A percentile compares a stretch with the other conserved stretches of the same genome.
Evolutionary conservation across 2,888 invertebrate genomes (phyloP).

Genomic region (Marronus borbonicus): DNA sequence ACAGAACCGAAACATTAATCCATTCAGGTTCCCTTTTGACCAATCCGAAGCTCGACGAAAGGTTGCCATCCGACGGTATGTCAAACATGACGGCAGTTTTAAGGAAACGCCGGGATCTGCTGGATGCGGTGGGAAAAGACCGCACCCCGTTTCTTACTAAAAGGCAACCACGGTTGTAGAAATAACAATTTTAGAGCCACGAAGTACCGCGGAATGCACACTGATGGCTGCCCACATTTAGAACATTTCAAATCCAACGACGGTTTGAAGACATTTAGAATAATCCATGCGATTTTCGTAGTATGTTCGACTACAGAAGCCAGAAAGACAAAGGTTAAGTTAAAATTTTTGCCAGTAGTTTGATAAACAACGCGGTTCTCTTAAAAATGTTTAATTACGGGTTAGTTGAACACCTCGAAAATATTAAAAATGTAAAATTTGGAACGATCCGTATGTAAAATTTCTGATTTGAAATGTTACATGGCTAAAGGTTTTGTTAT

Average conservation of each 20-base stretch:
- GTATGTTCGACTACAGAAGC: conserved; percentile 86
- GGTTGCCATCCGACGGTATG: conserved; percentile 21
- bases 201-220: conserved; percentile 43
- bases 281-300: conserved; percentile 90
- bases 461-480: too few species aligned
- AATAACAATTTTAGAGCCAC: conserved; percentile 28
- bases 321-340: conserved; percentile 82
- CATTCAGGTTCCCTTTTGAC: not conserved
- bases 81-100: conserved; percentile 46
- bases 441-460: too few species aligned
- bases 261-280: conserved; percentile 74
- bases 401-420: too few species aligned
- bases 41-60: conserved; percentile 25
- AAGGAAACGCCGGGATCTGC: conserved; percentile 41
- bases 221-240: conserved; percentile 80
- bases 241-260: conserved; percentile 82
- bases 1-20: not conserved
- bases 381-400: too few species aligned
- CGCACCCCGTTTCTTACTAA: conserved; percentile 46
- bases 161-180: conserved; percentile 36
- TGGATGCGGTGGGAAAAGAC: conserved; percentile 44
- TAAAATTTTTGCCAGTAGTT: conserved; percentile 11
- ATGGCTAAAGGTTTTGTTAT: too few species aligned
- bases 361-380: too few species aligned
- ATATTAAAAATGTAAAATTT: too few species aligned